A percentile compares a stretch with the other conserved stretches of the same genome.
These are phyloP conservation scores for Polyodon spathula DNA, from an alignment of 2,113 vertebrate species.

Conservation along the genomic window DNA sequence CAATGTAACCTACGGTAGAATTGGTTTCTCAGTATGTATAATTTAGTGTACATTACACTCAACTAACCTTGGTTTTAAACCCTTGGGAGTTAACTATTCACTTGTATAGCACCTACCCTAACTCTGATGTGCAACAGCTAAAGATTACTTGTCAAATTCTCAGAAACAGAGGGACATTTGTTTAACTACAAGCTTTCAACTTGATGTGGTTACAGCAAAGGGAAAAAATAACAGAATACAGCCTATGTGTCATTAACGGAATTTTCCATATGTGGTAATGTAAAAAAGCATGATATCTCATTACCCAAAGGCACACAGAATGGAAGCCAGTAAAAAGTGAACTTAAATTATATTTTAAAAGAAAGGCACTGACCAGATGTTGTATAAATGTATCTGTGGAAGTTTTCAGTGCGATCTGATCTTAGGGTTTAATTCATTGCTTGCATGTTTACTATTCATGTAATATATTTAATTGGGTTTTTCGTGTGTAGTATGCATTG, in stretches of 20 bases:
- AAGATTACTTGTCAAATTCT: too few species aligned
- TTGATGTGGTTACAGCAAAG: conserved; percentile 15
- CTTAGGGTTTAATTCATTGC: conserved; percentile 24
- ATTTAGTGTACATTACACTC: too few species aligned
- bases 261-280: conserved; percentile 39
- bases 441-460: conserved; percentile 33
- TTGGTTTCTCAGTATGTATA: too few species aligned
- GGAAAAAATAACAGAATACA: conserved; percentile 25
- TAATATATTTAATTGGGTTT: background rate
- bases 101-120: too few species aligned
- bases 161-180: too few species aligned
- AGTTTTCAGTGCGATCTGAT: conserved; percentile 27
- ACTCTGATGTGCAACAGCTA: too few species aligned
- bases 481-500: too few species aligned
- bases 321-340: conserved; percentile 29
- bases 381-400: conserved; percentile 45
- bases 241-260: conserved; percentile 27
- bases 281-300: conserved; percentile 30
- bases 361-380: conserved; percentile 57
- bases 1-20: too few species aligned
- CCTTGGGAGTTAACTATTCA: too few species aligned
- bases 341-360: conserved; percentile 29
- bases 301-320: conserved; percentile 14
- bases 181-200: background rate
- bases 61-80: too few species aligned